A percentile compares a stretch with the other conserved stretches of the same genome.
Evolutionary conservation across 2,888 invertebrate species (phyloP).

Genomic region (Axea sp.): DNA sequence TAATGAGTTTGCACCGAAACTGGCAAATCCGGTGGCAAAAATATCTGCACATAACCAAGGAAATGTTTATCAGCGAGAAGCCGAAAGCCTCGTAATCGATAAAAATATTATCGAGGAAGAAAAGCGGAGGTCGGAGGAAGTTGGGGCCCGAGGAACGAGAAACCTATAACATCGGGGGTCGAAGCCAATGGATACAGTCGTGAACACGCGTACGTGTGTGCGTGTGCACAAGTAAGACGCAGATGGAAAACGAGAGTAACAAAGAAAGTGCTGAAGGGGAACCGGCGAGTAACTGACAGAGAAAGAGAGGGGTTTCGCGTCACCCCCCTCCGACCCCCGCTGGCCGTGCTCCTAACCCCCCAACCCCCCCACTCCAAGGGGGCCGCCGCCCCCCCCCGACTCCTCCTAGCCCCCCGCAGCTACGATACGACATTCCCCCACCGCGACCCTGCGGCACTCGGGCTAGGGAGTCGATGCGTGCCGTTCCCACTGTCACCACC

Average conservation of each 20-base stretch:
- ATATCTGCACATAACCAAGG: too few species aligned
- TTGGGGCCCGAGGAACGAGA: too few species aligned
- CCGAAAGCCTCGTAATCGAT: too few species aligned
- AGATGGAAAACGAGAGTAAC: conserved; percentile 41
- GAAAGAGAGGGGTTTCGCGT: conserved; percentile 54
- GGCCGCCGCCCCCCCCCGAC: conserved; percentile 69
- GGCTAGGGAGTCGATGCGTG: conserved; percentile 74
- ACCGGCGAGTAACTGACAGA: conserved; percentile 37
- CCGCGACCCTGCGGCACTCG: conserved; percentile 77
- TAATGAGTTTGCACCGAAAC: too few species aligned
- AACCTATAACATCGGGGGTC: too few species aligned
- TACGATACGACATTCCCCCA: conserved; percentile 70
- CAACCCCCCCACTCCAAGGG: conserved; percentile 73
- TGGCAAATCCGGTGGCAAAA: too few species aligned
- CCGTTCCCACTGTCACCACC: conserved; percentile 62
- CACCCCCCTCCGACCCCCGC: conserved; percentile 75
- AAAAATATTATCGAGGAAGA: too few species aligned
- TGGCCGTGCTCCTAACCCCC: conserved; percentile 64
- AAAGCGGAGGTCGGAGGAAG: too few species aligned
- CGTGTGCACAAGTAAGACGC: conserved; percentile 27
- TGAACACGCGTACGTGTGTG: conserved; percentile 8
- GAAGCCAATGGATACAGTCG: too few species aligned
- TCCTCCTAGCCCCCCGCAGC: conserved; percentile 70
- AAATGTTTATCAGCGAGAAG: too few species aligned
- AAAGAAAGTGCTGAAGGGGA: conserved; percentile 48